Base-by-base conservation (phyloP, 2,797 vertebrate genomes). In the Phyllotis vaccarum region DNA sequence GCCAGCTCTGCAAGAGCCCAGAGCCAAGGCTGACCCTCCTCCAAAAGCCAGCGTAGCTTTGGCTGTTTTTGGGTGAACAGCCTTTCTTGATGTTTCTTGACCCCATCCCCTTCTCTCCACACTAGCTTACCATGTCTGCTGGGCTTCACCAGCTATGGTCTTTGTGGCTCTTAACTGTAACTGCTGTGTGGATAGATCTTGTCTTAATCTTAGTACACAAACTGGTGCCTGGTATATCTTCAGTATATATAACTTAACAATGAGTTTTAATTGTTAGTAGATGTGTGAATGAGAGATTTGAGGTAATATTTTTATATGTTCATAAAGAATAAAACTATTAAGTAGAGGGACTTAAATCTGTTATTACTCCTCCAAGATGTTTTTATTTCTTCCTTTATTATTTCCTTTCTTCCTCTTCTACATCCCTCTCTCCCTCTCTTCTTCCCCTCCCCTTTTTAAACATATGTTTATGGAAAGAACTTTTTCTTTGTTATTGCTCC, bases 181-280 rank as follows among this genome's bases (percentile, higher is more conserved):
- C 9, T 52, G 31, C 34, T 85, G 7, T 85, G 43, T 78, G 56
- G 34, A 64, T 19, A 89, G 56, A 86, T 64, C 58, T 75, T 86
- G 64, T 88, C 16, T 94, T 96, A 85, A 56, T 91, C 78, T 95
- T 90, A 89, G 52, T 58, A 72, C 56, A 60, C 40, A 89, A 3
- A 22, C 58, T 62, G 24, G 34, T 88, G 21, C 52, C 49, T 89
- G 34, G 29, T 34, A 13, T 43, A 72, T 87, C 52, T 52, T 79
- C 60, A 64, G 22, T 83, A 72, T 64, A 31, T 37, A 56, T 46
- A 86, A 74, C 72, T 90, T 93, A 90, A 90, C n/a, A 31, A 82
- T 92, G 82, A 93, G 52, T 62, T 68, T 11, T 90, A 91, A 70
- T 94, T 93, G 37, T 90, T 54, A 94, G 52, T 43, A 10, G 91